phyloP scores from a whole-genome alignment of 2,113 vertebrate species.

The Clupea harengus region DNA sequence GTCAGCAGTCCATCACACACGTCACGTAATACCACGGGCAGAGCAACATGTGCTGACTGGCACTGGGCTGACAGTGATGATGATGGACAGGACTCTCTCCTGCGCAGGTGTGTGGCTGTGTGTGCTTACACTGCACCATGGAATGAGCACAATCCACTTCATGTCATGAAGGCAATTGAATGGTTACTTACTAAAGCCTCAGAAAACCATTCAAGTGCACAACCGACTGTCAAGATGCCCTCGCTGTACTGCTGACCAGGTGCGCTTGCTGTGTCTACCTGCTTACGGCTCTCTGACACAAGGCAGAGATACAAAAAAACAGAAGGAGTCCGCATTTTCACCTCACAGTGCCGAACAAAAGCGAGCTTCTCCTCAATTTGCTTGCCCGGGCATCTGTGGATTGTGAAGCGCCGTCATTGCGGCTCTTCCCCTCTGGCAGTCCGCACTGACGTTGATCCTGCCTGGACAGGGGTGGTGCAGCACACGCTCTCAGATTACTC shows the following conservation, averaged over 20 bases:
- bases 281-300: conserved; percentile 45
- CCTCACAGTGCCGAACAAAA: neutral
- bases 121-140: neutral
- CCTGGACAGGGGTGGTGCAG: conserved; percentile 46
- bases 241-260: conserved; percentile 43
- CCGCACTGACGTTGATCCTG: conserved; percentile 49
- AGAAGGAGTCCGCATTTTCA: neutral
- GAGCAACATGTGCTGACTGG: neutral
- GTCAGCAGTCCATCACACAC: neutral
- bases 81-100: neutral
- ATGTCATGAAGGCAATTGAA: neutral
- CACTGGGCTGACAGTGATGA: neutral
- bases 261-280: conserved; percentile 45
- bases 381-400: conserved; percentile 36
- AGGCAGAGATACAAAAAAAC: conserved; percentile 36
- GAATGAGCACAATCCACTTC: neutral
- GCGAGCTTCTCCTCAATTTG: conserved; percentile 49
- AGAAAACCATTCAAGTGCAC: conserved; percentile 33
- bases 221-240: conserved; percentile 43
- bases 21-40: neutral
- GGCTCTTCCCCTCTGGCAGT: conserved; percentile 41
- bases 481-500: conserved; percentile 58
- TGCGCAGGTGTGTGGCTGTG: neutral
- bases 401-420: conserved; percentile 43
- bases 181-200: neutral